A percentile compares a stretch with the other conserved stretches of the same genome.
phyloP scores from a whole-genome alignment of 2,797 vertebrate genomes.

The Etheostoma perlongum region DNA sequence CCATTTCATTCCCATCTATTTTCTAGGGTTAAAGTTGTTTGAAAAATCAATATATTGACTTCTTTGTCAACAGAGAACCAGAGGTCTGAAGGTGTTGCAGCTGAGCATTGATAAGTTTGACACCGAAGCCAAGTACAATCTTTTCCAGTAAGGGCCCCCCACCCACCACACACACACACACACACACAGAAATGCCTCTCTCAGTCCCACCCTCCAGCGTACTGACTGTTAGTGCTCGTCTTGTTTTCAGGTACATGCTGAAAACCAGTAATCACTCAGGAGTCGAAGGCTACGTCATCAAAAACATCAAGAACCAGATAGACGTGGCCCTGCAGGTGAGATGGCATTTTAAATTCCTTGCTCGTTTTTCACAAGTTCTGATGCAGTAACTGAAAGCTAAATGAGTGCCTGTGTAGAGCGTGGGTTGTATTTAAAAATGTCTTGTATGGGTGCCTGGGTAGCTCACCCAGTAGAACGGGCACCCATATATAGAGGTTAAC shows the following conservation, averaged over 20 bases:
- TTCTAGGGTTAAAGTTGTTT: not conserved
- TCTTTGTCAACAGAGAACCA: conserved; percentile 87
- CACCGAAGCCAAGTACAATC: conserved; percentile 92
- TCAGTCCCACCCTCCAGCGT: not conserved
- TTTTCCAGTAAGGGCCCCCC: conserved; percentile 88
- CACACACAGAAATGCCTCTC: not conserved
- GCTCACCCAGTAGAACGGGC: too few species aligned
- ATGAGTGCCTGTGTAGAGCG: not conserved
- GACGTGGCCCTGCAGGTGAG: conserved; percentile 90
- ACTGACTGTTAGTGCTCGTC: not conserved
- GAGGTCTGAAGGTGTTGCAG: conserved; percentile 92
- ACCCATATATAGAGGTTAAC: too few species aligned
- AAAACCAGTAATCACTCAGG: conserved; percentile 93
- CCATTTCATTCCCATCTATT: not conserved
- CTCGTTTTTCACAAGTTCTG: not conserved
- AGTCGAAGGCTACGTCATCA: conserved; percentile 94
- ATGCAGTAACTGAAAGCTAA: not conserved
- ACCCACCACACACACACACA: too few species aligned
- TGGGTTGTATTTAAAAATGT: not conserved
- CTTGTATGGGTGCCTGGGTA: too few species aligned
- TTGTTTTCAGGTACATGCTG: conserved; percentile 90
- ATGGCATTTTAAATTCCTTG: not conserved
- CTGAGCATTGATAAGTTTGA: conserved; percentile 93
- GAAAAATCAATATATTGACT: not conserved
- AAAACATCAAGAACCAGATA: conserved; percentile 95